phyloP scores from a whole-genome alignment of 2,797 vertebrate genomes.

The Gallinago solitaria region DNA sequence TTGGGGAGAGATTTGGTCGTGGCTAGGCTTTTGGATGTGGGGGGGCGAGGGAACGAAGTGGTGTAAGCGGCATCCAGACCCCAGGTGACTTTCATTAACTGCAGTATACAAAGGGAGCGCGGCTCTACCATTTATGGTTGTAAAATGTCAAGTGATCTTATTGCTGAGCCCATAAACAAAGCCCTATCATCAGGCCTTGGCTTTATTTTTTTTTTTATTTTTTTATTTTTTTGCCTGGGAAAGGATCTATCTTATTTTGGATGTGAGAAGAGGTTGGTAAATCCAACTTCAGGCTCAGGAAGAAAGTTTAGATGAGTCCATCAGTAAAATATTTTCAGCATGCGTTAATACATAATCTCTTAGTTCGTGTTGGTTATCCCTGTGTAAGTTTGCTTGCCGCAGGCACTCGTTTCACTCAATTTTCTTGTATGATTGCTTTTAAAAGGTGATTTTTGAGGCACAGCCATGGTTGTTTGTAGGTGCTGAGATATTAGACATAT shows the following conservation, averaged over 20 bases:
- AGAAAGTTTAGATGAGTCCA: background rate
- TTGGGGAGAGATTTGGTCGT: background rate
- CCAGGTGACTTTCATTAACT: constrained; percentile 69
- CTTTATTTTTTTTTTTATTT: background rate
- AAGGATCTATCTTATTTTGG: background rate
- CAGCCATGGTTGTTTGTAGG: background rate
- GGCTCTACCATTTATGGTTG: constrained; percentile 79
- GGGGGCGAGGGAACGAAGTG: background rate
- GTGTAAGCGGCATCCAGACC: background rate
- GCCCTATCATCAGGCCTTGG: background rate
- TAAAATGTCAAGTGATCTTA: constrained; percentile 56
- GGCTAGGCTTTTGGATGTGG: background rate
- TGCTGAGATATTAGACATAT: background rate
- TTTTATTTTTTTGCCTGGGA: background rate
- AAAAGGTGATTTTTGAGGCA: background rate
- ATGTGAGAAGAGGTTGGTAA: background rate
- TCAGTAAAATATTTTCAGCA: background rate
- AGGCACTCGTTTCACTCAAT: background rate
- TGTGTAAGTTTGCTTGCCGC: background rate
- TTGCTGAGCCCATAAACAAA: constrained; percentile 18
- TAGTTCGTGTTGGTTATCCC: background rate
- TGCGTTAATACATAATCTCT: background rate
- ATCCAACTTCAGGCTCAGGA: background rate
- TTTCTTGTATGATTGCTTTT: background rate
- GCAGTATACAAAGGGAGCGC: constrained; percentile 4